These are phyloP conservation scores for Hydra vulgaris DNA, from an alignment of 30 jellyfish, hydroid and myxozoan genomes.

Conservation along the genomic window DNA sequence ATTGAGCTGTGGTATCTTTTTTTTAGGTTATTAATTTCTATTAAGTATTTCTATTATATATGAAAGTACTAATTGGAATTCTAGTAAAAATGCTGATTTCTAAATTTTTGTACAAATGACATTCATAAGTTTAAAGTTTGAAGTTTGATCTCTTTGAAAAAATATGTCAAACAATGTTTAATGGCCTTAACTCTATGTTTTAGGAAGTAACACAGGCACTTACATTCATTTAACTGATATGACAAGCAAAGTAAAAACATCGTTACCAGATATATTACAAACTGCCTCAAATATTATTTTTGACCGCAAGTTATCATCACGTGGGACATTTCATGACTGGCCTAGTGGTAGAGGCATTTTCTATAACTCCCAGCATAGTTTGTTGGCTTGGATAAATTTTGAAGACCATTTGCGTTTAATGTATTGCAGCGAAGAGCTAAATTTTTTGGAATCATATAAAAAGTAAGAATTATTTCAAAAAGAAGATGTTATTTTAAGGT, in stretches of 20 bases:
- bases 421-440: constrained; percentile 40
- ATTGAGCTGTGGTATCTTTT: too few relatives aligned
- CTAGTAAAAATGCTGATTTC: too few relatives aligned
- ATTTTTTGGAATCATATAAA: constrained; percentile 36
- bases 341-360: constrained; percentile 38
- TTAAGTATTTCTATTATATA: too few relatives aligned
- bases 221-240: constrained; percentile 15
- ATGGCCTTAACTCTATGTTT: neutral
- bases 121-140: too few relatives aligned
- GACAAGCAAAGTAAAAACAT: neutral
- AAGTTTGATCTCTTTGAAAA: too few relatives aligned
- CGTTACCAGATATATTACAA: constrained; percentile 21
- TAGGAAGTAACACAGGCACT: constrained; percentile 11
- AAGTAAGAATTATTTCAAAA: neutral
- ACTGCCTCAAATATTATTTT: constrained; percentile 13
- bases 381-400: constrained; percentile 49
- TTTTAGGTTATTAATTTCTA: too few relatives aligned
- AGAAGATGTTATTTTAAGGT: neutral
- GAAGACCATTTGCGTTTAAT: constrained; percentile 61
- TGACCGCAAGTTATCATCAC: neutral
- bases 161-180: too few relatives aligned
- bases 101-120: too few relatives aligned
- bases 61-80: too few relatives aligned
- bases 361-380: neutral
- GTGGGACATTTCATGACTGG: constrained; percentile 43